phyloP scores from a whole-genome alignment of 53 echinoderm and acorn worm species.

The Apostichopus leukothele region DNA sequence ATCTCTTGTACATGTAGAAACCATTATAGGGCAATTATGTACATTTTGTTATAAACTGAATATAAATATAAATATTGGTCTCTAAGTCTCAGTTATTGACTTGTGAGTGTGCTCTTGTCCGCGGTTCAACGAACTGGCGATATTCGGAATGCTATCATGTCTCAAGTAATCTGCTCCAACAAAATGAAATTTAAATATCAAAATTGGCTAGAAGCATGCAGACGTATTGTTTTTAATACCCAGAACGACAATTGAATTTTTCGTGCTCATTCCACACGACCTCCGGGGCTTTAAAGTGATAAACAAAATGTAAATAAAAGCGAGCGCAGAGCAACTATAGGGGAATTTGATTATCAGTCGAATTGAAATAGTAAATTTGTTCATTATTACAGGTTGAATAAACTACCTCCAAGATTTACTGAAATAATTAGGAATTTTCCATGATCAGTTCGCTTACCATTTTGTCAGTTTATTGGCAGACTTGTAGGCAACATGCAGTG shows the following conservation, averaged over 20 bases:
- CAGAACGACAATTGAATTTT: background rate
- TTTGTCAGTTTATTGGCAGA: too few relatives aligned
- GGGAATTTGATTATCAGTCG: too few relatives aligned
- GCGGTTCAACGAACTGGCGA: background rate
- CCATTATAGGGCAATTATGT: too few relatives aligned
- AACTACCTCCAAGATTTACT: background rate
- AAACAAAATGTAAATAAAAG: background rate
- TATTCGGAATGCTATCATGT: background rate
- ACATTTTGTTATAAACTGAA: too few relatives aligned
- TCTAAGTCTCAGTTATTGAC: too few relatives aligned
- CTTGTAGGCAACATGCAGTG: too few relatives aligned
- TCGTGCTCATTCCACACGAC: background rate
- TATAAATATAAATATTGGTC: too few relatives aligned
- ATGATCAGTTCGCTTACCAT: too few relatives aligned
- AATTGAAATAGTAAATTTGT: too few relatives aligned
- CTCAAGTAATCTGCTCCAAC: background rate
- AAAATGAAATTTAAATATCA: background rate
- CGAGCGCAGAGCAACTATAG: background rate
- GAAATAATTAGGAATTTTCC: too few relatives aligned
- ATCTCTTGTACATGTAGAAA: too few relatives aligned
- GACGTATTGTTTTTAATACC: background rate
- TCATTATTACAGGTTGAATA: background rate
- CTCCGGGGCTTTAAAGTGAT: background rate
- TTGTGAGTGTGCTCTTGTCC: too few relatives aligned
- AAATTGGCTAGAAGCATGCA: background rate